Base-by-base conservation (phyloP, 2,888 invertebrate species). In the Aphodius sticticus region DNA sequence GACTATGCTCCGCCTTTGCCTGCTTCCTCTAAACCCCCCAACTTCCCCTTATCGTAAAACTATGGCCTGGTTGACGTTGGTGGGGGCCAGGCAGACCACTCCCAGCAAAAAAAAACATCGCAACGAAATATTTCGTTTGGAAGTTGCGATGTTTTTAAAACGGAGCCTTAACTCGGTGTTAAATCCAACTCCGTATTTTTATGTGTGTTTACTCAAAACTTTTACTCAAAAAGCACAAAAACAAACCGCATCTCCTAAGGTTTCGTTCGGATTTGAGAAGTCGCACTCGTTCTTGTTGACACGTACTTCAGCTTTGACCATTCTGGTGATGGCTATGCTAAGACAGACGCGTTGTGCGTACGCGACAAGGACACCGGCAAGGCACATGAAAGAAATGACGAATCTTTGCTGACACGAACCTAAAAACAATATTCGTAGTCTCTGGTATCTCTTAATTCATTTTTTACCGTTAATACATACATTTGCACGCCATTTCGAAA, bases 301-400 rank as follows among this genome's bases (percentile, higher is more conserved):
- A 12, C 53, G 53, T 1, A 53, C 12, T 53, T 53, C 53, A 1
- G 53, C 9, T 5, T 53, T 69, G 5, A 77, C 77, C 79, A 81
- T 81, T 69, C 78, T 78, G 2, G 77, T 78, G 7, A 81, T 79
- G 12, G 70, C 78, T 15, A 81, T 76, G 16, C 76, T 78, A 9
- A 81, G 74, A 1, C 69, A 70, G 15, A 78, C 79, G 16, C 81
- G 71, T n/a, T 81, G 81, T 6, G 72, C 36, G 38, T 78, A 79
- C n/a, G 38, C 76, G 2, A 79, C 16, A 2, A 81, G 15, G 2
- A 79, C 69, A 7, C 70, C 79, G 7, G 69, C 16, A 6, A 81
- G 69, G 7, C 37, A 35, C 76, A 79, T 76, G 16, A 79, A 69
- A 9, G 77, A 70, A 1, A 77, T 70, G n/a, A 77, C 16, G 15